A percentile compares a stretch with the other conserved stretches of the same genome.
These are phyloP conservation scores for Sebastes umbrosus DNA, from an alignment of 2,797 vertebrate genomes.

Conservation along the genomic window DNA sequence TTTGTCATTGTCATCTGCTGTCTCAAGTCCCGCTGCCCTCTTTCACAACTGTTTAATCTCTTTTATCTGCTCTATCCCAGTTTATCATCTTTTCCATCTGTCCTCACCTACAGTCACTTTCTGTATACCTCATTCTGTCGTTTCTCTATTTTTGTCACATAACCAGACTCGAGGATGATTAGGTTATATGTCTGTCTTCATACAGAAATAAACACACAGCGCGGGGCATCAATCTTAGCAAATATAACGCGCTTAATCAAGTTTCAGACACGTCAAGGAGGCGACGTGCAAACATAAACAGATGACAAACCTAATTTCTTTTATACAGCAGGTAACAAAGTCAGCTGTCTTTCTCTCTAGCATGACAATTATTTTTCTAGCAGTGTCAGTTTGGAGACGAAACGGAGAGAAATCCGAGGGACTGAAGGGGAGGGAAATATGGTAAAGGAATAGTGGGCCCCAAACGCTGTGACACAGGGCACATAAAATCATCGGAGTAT, in stretches of 20 bases:
- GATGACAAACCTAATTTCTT: background rate
- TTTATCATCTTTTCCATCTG: background rate
- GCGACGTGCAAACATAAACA: background rate
- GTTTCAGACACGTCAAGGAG: background rate
- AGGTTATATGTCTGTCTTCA: background rate
- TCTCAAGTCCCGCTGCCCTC: background rate
- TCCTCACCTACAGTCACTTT: background rate
- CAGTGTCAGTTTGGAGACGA: background rate
- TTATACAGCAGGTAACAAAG: background rate
- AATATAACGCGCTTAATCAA: background rate
- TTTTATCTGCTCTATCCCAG: background rate
- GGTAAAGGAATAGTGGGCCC: background rate
- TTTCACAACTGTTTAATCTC: conserved; percentile 2
- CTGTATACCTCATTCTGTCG: background rate
- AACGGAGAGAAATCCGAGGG: background rate
- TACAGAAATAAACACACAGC: background rate
- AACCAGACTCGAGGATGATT: background rate
- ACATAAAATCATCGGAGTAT: conserved; percentile 46
- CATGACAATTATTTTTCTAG: background rate
- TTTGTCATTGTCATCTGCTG: conserved; percentile 27
- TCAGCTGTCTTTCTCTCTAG: background rate
- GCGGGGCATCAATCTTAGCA: background rate
- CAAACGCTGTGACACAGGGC: conserved; percentile 17
- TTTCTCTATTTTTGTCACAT: background rate
- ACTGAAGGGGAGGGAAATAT: conserved; percentile 16